These are phyloP conservation scores for Rhagologus leucostigma DNA, from an alignment of 2,113 vertebrate species.

Conservation along the genomic window DNA sequence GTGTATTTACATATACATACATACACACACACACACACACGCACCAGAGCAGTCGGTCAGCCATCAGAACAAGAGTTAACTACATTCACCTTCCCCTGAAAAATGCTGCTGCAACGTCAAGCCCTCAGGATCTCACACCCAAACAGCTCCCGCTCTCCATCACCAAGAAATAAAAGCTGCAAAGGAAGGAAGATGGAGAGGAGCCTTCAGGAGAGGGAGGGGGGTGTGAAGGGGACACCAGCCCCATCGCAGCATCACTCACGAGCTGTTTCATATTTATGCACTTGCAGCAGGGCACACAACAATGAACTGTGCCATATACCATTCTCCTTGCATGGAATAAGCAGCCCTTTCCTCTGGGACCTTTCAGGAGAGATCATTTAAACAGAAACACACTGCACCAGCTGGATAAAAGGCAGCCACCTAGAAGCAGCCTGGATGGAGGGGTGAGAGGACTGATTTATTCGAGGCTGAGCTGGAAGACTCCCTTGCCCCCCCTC, in stretches of 20 bases:
- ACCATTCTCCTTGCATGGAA: conserved; percentile 26
- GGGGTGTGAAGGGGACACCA: not conserved
- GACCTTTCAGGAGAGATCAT: conserved; percentile 60
- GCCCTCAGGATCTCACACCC: conserved; percentile 35
- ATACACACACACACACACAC: not conserved
- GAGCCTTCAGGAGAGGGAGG: not conserved
- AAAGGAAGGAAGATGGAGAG: conserved; percentile 26
- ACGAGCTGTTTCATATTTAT: conserved; percentile 57
- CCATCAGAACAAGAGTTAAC: not conserved
- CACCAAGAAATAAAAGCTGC: not conserved
- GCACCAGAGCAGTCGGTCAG: accelerated
- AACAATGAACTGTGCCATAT: conserved; percentile 49
- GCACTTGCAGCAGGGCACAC: conserved; percentile 26
- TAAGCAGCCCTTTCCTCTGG: conserved; percentile 55
- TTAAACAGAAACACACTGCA: conserved; percentile 40
- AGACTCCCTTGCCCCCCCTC: not conserved
- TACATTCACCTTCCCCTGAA: not conserved
- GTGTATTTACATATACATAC: not conserved
- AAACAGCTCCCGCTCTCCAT: conserved; percentile 3
- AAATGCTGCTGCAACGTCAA: not conserved
- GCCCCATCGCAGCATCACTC: not conserved
- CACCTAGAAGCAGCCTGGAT: conserved; percentile 32
- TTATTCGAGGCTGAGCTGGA: conserved; percentile 23
- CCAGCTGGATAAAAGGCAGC: conserved; percentile 51
- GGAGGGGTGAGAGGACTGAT: not conserved